Evolutionary conservation across 2,888 invertebrate genomes (phyloP).

Genomic region (Monoplex corrugatus): DNA sequence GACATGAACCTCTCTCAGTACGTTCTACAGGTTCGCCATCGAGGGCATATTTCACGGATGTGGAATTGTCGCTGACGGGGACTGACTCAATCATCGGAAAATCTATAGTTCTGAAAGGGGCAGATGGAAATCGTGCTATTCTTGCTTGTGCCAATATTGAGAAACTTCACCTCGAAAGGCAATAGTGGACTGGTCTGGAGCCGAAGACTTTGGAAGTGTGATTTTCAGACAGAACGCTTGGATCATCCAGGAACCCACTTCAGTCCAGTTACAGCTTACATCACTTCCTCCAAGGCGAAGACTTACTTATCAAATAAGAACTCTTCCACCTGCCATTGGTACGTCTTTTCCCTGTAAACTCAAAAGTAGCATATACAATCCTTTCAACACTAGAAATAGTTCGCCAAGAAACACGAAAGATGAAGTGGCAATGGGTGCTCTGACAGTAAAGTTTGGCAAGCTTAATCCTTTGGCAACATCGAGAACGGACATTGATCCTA

Average conservation of each 20-base stretch:
- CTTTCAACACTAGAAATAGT: background rate
- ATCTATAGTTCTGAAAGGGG: constrained; percentile 88
- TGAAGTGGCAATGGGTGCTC: background rate
- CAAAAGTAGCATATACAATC: background rate
- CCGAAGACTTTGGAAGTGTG: constrained; percentile 49
- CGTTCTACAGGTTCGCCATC: background rate
- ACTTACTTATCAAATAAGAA: no score
- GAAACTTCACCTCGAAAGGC: constrained; percentile 47
- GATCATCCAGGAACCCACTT: constrained; percentile 55
- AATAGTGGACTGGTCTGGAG: background rate
- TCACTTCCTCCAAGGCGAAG: no score
- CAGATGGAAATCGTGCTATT: constrained; percentile 86
- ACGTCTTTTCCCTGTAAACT: no score
- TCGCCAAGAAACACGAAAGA: background rate
- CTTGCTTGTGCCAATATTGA: constrained; percentile 89
- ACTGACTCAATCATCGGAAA: constrained; percentile 89
- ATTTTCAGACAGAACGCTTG: constrained; percentile 59
- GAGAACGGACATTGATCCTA: background rate
- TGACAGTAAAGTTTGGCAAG: background rate
- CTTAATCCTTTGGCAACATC: no score
- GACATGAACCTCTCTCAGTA: constrained; percentile 76
- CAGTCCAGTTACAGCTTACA: constrained; percentile 84
- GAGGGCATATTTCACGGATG: constrained; percentile 87
- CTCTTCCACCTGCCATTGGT: no score
- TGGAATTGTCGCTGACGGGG: constrained; percentile 89